phyloP scores from a whole-genome alignment of 2,113 vertebrate species.

The Neotragus moschatus region DNA sequence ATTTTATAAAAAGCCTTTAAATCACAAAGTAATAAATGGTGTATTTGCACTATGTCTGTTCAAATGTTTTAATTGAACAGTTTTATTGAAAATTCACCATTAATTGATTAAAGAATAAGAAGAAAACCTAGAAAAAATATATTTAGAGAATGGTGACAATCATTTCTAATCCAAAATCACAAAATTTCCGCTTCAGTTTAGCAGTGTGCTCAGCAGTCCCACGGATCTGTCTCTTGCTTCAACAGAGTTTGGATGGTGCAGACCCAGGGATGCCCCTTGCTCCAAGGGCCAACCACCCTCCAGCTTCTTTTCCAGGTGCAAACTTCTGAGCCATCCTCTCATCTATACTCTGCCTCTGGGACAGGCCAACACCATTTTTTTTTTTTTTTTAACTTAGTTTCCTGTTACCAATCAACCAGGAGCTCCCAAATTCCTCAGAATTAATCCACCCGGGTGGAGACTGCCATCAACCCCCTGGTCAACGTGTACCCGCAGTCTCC shows the following conservation, averaged over 20 bases:
- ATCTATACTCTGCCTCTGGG: fast-evolving
- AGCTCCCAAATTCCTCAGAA: not conserved
- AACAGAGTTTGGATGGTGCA: not conserved
- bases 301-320: not conserved
- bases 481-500: not conserved
- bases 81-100: not conserved
- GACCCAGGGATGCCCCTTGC: not conserved
- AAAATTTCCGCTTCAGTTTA: not conserved
- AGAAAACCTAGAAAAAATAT: not conserved
- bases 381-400: not conserved
- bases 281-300: not conserved
- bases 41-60: not conserved
- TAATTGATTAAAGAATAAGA: not conserved
- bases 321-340: not conserved
- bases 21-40: not conserved
- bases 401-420: not conserved
- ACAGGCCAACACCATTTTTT: not conserved
- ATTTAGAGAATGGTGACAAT: not conserved
- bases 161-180: not conserved
- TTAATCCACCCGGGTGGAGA: not conserved
- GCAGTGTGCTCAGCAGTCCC: not conserved
- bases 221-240: not conserved
- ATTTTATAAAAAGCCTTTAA: not conserved
- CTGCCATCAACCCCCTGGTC: not conserved
- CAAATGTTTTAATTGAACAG: not conserved